Conservation (phyloP, 2,113 vertebrate species). For the Solea senegalensis region DNA sequence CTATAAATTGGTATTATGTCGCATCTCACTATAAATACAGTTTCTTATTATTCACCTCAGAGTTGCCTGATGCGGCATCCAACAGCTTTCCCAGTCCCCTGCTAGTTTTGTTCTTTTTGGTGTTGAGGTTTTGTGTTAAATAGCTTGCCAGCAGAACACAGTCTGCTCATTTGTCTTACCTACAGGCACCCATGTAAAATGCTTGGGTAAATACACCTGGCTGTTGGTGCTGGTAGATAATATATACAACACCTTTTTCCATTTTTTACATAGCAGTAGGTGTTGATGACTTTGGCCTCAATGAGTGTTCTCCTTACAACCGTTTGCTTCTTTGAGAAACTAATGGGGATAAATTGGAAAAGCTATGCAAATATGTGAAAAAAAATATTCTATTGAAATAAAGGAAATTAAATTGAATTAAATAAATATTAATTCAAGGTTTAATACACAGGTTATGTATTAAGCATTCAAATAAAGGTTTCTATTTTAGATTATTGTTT, state of each 20-base stretch:
- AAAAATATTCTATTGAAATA: too few relatives aligned
- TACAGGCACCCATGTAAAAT: conserved; percentile 20
- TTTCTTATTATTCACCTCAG: too few relatives aligned
- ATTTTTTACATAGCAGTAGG: conserved; percentile 57
- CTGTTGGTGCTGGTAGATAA: conserved; percentile 36
- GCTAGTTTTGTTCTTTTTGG: conserved; percentile 11
- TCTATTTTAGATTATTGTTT: too few relatives aligned
- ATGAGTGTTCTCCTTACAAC: conserved; percentile 32
- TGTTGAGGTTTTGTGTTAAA: conserved; percentile 31
- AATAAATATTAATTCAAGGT: too few relatives aligned
- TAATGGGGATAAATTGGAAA: conserved; percentile 12
- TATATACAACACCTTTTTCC: conserved; percentile 47
- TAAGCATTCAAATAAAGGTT: background rate
- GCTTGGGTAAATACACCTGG: conserved; percentile 52
- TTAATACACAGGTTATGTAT: too few relatives aligned
- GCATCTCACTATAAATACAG: too few relatives aligned
- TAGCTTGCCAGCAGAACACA: conserved; percentile 29
- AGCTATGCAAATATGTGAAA: conserved; percentile 20
- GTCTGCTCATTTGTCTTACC: conserved; percentile 50
- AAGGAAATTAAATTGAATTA: too few relatives aligned
- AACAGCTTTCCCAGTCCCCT: background rate
- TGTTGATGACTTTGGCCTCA: conserved; percentile 58
- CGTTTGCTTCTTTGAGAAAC: background rate
- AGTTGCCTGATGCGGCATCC: background rate
- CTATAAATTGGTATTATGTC: too few relatives aligned